Evolutionary conservation across 2,888 invertebrate species (phyloP).

Genomic region (Phyllotreta cruciferae): DNA sequence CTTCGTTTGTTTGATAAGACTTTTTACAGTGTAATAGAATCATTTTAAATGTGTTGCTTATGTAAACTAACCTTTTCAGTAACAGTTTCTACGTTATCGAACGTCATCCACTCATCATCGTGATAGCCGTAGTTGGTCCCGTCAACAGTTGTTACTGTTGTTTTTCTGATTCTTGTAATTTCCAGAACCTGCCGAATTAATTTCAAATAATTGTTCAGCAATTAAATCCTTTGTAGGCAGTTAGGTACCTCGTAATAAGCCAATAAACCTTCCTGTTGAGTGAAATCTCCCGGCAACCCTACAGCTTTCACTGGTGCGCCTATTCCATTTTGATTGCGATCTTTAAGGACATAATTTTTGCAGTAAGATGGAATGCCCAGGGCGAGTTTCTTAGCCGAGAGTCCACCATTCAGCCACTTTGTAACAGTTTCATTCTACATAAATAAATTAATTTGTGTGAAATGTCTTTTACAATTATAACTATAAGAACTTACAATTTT

Average conservation of each 20-base stretch:
- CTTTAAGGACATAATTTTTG: constrained; percentile 69
- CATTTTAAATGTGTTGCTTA: constrained; percentile 3
- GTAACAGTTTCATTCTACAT: constrained; percentile 38
- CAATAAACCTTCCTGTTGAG: constrained; percentile 77
- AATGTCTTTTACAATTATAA: not conserved
- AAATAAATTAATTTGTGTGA: constrained; percentile 9
- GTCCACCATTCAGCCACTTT: constrained; percentile 40
- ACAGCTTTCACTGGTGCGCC: constrained; percentile 62
- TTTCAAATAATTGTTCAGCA: not conserved
- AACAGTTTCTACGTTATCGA: constrained; percentile 46
- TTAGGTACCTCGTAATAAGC: constrained; percentile 79
- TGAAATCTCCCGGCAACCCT: constrained; percentile 77
- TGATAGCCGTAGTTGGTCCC: constrained; percentile 49
- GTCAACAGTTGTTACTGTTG: constrained; percentile 30
- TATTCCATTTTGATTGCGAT: constrained; percentile 59
- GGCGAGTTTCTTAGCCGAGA: constrained; percentile 69
- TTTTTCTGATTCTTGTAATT: not conserved
- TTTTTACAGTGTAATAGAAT: not conserved
- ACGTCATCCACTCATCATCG: constrained; percentile 49
- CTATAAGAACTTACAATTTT: constrained; percentile 47
- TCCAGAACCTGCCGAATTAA: constrained; percentile 27
- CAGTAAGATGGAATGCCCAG: constrained; percentile 82
- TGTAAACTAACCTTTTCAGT: constrained; percentile 44
- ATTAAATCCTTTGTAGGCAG: not conserved
- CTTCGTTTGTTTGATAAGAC: too few relatives aligned